phyloP scores from a whole-genome alignment of 2,797 vertebrate genomes.

The Alfaro cultratus region DNA sequence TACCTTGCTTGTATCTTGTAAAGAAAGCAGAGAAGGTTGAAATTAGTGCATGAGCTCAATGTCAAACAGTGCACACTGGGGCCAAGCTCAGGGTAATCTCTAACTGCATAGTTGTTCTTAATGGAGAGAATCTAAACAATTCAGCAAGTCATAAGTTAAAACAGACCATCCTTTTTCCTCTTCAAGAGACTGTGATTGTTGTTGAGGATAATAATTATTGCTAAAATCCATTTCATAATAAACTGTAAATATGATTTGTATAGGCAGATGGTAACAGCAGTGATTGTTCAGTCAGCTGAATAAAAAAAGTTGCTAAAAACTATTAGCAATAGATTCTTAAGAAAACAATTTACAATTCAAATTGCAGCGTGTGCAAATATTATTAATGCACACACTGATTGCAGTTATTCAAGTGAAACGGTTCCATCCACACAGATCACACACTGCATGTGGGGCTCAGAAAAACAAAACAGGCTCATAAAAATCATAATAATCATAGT shows the following conservation, averaged over 20 bases:
- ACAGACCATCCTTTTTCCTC: neutral
- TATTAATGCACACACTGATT: neutral
- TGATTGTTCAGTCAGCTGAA: neutral
- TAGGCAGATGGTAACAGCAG: neutral
- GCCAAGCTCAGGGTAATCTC: neutral
- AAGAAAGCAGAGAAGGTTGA: neutral
- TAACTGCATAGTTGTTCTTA: neutral
- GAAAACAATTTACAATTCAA: neutral
- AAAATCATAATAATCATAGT: neutral
- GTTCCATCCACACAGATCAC: neutral
- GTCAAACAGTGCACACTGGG: conserved; percentile 1
- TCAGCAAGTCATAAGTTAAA: neutral
- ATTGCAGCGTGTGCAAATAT: neutral
- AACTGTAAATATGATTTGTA: neutral
- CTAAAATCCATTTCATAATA: neutral
- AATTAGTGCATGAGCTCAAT: neutral
- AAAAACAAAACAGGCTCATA: neutral
- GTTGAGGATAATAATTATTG: neutral
- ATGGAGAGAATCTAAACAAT: neutral
- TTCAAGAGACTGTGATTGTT: neutral
- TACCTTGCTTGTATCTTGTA: neutral
- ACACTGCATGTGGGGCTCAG: neutral
- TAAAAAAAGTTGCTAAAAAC: neutral
- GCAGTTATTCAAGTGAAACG: neutral
- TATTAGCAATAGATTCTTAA: neutral